Evolutionary conservation across 2,797 vertebrate genomes (phyloP).

Genomic region (Falco cherrug): DNA sequence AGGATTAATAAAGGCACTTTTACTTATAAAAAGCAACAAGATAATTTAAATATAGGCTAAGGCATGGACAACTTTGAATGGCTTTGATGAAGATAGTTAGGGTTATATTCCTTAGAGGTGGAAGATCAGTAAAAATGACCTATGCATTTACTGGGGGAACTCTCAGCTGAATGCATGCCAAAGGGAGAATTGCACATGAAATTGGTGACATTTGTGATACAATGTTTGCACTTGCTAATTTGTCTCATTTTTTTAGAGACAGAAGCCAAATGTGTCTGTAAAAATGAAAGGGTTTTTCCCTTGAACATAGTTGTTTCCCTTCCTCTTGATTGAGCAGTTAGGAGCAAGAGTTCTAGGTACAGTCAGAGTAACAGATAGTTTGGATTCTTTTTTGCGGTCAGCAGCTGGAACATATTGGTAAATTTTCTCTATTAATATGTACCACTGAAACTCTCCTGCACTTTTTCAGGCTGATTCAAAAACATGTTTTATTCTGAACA

Average conservation of each 20-base stretch:
- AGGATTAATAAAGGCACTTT: neutral
- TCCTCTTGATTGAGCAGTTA: neutral
- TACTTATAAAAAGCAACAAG: neutral
- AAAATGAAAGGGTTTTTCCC: neutral
- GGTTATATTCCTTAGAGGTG: neutral
- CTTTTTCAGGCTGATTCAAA: neutral
- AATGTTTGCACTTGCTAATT: neutral
- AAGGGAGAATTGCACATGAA: neutral
- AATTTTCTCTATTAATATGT: neutral
- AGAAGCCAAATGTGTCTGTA: neutral
- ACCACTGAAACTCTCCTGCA: neutral
- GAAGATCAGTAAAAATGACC: slow-evolving; percentile 4
- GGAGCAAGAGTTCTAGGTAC: neutral
- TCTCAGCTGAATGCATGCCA: neutral
- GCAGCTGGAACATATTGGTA: neutral
- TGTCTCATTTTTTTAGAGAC: neutral
- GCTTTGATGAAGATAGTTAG: slow-evolving; percentile 32
- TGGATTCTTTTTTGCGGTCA: neutral
- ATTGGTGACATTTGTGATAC: neutral
- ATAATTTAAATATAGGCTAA: neutral
- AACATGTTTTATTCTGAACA: neutral
- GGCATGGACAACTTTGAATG: neutral
- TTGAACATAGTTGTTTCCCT: neutral
- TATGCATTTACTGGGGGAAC: neutral
- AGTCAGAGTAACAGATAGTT: neutral